Conservation (phyloP, 2,888 invertebrate genomes). For the Aethes cnicana region DNA sequence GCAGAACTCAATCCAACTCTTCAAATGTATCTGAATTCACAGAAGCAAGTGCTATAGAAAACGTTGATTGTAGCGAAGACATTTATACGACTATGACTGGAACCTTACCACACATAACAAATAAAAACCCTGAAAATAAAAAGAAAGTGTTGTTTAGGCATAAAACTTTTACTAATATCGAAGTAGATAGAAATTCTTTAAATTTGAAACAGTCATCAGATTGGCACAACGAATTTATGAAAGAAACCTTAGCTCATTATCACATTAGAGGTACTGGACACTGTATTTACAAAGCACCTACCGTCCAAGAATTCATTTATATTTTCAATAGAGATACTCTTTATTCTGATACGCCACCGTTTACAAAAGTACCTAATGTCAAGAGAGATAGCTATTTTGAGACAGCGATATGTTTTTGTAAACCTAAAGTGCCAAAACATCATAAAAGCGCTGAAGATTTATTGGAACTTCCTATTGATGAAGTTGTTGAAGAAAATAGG, state of each 20-base stretch:
- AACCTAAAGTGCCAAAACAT: slow-evolving; percentile 62
- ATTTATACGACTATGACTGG: slow-evolving; percentile 71
- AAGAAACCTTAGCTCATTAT: slow-evolving; percentile 70
- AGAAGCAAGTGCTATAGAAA: slow-evolving; percentile 73
- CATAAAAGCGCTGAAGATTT: slow-evolving; percentile 75
- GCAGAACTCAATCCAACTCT: slow-evolving; percentile 60
- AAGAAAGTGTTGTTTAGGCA: slow-evolving; percentile 72
- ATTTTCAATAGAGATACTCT: slow-evolving; percentile 75
- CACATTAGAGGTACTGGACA: slow-evolving; percentile 77
- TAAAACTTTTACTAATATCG: slow-evolving; percentile 76
- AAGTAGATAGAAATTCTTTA: slow-evolving; percentile 66
- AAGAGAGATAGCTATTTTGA: slow-evolving; percentile 70
- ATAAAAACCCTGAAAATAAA: slow-evolving; percentile 47
- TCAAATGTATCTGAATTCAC: slow-evolving; percentile 66
- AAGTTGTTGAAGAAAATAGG: slow-evolving; percentile 46
- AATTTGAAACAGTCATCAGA: slow-evolving; percentile 58
- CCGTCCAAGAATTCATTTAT: slow-evolving; percentile 70
- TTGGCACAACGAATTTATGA: slow-evolving; percentile 62
- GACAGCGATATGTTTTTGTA: slow-evolving; percentile 78
- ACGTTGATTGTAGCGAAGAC: slow-evolving; percentile 70
- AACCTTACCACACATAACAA: slow-evolving; percentile 67
- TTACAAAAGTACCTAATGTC: slow-evolving; percentile 55
- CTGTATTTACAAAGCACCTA: slow-evolving; percentile 72
- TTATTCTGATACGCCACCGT: slow-evolving; percentile 58
- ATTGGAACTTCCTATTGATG: slow-evolving; percentile 50